These are phyloP conservation scores for Cherax destructor DNA, from an alignment of 1,140 invertebrate species.

Conservation along the genomic window DNA sequence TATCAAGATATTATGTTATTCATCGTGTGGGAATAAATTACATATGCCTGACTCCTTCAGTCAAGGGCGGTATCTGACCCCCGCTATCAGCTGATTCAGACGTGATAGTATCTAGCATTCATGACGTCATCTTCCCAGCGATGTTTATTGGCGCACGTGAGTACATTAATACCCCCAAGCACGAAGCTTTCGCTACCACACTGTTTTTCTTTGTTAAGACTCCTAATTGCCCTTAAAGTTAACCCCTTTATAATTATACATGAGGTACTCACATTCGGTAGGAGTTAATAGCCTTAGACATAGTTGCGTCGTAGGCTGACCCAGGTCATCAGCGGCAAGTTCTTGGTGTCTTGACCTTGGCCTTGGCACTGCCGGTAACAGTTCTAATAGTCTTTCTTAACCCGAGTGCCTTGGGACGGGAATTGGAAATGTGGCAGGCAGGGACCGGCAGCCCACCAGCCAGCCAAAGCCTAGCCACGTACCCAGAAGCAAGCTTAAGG, in stretches of 20 bases:
- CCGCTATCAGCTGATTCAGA: neutral
- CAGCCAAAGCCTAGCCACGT: neutral
- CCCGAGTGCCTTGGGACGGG: neutral
- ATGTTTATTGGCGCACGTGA: neutral
- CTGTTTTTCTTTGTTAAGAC: neutral
- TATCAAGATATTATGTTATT: too few species aligned
- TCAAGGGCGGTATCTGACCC: neutral
- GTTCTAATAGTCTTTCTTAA: neutral
- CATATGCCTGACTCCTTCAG: too few species aligned
- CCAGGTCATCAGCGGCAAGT: constrained; percentile 12
- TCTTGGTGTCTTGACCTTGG: neutral
- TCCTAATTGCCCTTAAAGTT: neutral
- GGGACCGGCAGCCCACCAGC: neutral
- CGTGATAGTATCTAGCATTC: neutral
- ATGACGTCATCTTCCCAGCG: neutral
- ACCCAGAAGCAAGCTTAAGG: neutral
- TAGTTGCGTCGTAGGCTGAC: constrained; percentile 20
- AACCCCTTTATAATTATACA: neutral
- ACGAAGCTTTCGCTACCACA: neutral
- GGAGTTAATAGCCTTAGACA: constrained; percentile 63
- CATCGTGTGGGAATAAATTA: too few species aligned
- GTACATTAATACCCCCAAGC: neutral
- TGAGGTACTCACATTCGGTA: constrained; percentile 54
- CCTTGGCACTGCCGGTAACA: too few species aligned
- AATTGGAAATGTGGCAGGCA: neutral